Conservation (phyloP, 2,888 invertebrate genomes). For the Tethea ocularis region DNA sequence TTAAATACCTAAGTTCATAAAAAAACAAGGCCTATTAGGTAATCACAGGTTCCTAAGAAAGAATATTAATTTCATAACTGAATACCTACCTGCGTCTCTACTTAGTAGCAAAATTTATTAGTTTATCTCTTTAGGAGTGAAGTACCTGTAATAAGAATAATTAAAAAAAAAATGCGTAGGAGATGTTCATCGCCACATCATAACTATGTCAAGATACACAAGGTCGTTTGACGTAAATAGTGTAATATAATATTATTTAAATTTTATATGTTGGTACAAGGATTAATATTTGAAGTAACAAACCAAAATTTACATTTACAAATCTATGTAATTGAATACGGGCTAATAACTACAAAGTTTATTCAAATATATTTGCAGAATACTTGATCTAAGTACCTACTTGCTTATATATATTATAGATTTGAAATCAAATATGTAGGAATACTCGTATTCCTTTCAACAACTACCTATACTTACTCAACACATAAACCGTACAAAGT, state of each 20-base stretch:
- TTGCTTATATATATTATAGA: too few species aligned
- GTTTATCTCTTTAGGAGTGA: too few species aligned
- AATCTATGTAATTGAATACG: not conserved
- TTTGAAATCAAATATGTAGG: not conserved
- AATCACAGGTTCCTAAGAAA: too few species aligned
- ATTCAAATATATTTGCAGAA: not conserved
- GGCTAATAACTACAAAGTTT: not conserved
- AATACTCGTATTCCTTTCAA: not conserved
- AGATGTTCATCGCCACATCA: not conserved
- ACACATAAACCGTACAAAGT: too few species aligned
- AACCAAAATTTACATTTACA: slow-evolving; percentile 3
- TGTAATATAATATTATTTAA: not conserved
- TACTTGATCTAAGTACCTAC: not conserved
- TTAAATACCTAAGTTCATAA: too few species aligned
- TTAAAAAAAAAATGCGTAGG: slow-evolving; percentile 1
- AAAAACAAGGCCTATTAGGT: too few species aligned
- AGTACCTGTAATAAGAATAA: too few species aligned
- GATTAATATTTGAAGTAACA: not conserved
- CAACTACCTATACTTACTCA: not conserved
- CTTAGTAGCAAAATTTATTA: too few species aligned
- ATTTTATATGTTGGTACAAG: not conserved
- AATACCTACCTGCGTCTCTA: too few species aligned
- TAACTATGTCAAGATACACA: slow-evolving; percentile 5
- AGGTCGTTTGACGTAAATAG: not conserved
- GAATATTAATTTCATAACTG: too few species aligned